Evolutionary conservation across 2,888 invertebrate genomes (phyloP).

Genomic region (Drosophila kambysellisi): DNA sequence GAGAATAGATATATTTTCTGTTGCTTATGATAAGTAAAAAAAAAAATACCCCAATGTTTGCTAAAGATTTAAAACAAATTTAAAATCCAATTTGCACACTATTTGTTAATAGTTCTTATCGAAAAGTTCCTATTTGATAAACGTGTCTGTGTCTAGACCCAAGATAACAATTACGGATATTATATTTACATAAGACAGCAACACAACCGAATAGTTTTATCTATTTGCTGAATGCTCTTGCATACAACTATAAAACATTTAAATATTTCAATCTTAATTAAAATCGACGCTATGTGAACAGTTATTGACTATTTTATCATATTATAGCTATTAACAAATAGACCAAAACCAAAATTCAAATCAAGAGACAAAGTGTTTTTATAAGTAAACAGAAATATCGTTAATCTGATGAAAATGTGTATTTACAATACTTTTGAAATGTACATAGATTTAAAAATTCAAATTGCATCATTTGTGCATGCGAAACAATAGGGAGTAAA

Average conservation of each 20-base stretch:
- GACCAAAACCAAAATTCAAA: background rate
- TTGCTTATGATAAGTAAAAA: background rate
- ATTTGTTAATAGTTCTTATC: constrained; percentile 49
- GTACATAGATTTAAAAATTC: constrained; percentile 13
- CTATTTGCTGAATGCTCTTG: background rate
- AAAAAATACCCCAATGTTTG: background rate
- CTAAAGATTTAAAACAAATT: background rate
- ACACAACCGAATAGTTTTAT: background rate
- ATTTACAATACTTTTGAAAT: constrained; percentile 3
- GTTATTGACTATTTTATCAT: background rate
- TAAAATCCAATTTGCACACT: constrained; percentile 25
- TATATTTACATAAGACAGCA: constrained; percentile 23
- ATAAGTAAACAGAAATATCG: background rate
- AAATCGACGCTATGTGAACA: background rate
- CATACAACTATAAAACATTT: background rate
- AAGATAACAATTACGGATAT: constrained; percentile 6
- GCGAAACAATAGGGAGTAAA: constrained; percentile 17
- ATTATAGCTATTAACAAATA: background rate
- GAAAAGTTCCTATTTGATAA: constrained; percentile 14
- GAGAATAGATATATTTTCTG: no score
- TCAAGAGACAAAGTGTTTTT: background rate
- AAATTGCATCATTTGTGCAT: constrained; percentile 38
- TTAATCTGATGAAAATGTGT: background rate
- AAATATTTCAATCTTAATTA: background rate
- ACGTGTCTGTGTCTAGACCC: constrained; percentile 29